Conservation (phyloP, 2,888 invertebrate genomes). For the Lithophane socia region DNA sequence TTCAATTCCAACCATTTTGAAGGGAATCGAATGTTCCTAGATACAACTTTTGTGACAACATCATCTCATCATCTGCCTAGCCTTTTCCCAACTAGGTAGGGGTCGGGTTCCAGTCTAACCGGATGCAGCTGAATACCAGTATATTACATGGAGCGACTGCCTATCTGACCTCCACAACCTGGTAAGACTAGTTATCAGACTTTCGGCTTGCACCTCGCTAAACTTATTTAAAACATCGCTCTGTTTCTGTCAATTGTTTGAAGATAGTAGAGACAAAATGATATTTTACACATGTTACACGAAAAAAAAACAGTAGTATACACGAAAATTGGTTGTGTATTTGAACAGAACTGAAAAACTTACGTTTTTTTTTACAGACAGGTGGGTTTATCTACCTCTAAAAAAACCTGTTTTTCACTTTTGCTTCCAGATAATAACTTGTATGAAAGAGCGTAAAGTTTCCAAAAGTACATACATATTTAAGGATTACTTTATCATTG, state of each 20-base stretch:
- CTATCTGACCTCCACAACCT: no score
- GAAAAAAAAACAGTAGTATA: background rate
- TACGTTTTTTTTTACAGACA: background rate
- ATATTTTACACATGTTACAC: background rate
- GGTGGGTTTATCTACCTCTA: background rate
- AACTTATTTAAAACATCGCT: background rate
- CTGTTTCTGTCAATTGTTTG: background rate
- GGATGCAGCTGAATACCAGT: no score
- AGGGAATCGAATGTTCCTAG: no score
- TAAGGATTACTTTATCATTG: constrained; percentile 31
- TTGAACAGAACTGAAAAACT: constrained; percentile 1
- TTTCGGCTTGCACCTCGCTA: background rate
- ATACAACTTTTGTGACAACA: no score
- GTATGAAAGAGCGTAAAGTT: background rate
- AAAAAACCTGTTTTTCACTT: constrained; percentile 10
- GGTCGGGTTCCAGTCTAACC: no score
- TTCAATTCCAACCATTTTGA: no score
- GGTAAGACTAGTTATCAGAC: no score
- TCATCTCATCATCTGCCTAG: no score
- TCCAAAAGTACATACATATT: constrained; percentile 2
- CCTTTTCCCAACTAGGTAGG: no score
- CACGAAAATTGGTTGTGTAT: background rate
- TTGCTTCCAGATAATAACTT: constrained; percentile 16
- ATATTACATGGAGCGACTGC: no score
- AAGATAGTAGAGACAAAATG: background rate